Evolutionary conservation across 2,888 invertebrate species (phyloP).

Genomic region (Acrobasis suavella): DNA sequence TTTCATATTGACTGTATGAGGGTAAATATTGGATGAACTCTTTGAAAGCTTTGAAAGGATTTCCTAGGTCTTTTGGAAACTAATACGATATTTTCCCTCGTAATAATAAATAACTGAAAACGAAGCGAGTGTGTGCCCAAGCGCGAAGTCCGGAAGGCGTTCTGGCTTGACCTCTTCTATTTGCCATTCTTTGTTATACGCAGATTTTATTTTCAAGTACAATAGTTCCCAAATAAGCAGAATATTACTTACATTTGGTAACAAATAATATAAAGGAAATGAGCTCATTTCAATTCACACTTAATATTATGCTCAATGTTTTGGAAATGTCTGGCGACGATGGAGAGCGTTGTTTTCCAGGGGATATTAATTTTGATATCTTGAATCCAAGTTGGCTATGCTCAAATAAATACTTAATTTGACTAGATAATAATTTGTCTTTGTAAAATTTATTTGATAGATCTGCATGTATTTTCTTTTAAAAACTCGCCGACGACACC

Average conservation of each 20-base stretch:
- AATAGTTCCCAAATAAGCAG: too few species aligned
- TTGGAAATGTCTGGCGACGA: background rate
- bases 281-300: slow-evolving; percentile 6
- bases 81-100: slow-evolving; percentile 19
- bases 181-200: slow-evolving; percentile 8
- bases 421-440: too few species aligned
- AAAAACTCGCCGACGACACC: too few species aligned
- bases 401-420: background rate
- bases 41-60: slow-evolving; percentile 8
- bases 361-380: background rate
- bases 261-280: background rate
- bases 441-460: too few species aligned
- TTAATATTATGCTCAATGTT: background rate
- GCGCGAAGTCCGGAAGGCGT: slow-evolving; percentile 18
- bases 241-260: too few species aligned
- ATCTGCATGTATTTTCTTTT: too few species aligned
- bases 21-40: background rate
- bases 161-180: slow-evolving; percentile 15
- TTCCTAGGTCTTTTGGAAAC: slow-evolving; percentile 10
- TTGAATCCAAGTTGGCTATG: background rate
- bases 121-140: slow-evolving; percentile 5
- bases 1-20: background rate
- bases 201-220: background rate
- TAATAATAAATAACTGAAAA: slow-evolving; percentile 14
- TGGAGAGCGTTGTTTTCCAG: background rate